phyloP scores from a whole-genome alignment of 2,797 vertebrate genomes.

The Poliocrania exsul region DNA sequence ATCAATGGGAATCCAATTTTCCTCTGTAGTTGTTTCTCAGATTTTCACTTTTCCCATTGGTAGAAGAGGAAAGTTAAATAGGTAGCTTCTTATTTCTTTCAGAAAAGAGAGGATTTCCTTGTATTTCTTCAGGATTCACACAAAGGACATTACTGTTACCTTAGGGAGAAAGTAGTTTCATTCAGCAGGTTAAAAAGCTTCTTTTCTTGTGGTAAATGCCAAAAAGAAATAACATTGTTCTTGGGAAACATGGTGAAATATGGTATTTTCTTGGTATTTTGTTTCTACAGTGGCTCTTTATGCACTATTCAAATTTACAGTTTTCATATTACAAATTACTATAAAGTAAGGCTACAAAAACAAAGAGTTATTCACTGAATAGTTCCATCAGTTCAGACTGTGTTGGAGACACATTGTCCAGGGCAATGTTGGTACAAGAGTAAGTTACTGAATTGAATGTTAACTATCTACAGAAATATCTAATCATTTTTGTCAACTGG shows the following conservation, averaged over 20 bases:
- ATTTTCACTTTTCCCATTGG: not conserved
- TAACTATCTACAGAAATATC: not conserved
- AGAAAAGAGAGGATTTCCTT: not conserved
- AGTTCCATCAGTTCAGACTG: not conserved
- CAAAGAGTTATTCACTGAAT: not conserved
- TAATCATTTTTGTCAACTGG: not conserved
- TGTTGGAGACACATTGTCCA: not conserved
- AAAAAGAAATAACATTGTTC: not conserved
- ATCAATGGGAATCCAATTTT: not conserved
- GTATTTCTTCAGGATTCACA: not conserved
- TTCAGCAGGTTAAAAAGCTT: not conserved
- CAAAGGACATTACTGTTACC: not conserved
- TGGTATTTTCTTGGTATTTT: not conserved
- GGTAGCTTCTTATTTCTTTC: not conserved
- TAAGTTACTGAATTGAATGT: not conserved
- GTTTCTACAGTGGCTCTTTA: not conserved
- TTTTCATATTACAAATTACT: not conserved
- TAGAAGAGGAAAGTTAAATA: constrained; percentile 3
- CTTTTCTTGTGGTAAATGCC: not conserved
- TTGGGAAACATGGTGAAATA: not conserved
- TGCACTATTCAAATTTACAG: not conserved
- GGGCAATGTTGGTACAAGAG: not conserved
- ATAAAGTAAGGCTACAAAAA: not conserved
- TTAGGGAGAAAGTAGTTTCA: not conserved
- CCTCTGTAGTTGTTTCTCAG: not conserved